Conservation (phyloP, 1,140 invertebrate species). For the Penaeus vannamei region DNA sequence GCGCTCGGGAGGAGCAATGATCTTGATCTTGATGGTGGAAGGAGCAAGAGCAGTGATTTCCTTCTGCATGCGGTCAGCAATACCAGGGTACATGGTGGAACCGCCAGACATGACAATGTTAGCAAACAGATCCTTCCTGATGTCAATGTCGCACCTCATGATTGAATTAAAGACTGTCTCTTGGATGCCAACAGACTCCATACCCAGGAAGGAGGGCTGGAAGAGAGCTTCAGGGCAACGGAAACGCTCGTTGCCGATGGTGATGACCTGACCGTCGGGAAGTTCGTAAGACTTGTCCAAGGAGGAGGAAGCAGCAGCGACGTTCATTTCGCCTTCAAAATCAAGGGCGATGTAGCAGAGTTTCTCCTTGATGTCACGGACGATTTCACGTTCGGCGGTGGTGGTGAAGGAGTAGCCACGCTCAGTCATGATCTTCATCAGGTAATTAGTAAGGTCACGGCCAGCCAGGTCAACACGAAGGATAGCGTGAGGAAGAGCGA, state of each 20-base stretch:
- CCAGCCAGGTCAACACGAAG: conserved; percentile 55
- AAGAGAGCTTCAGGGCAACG: conserved; percentile 88
- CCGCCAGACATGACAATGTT: conserved; percentile 89
- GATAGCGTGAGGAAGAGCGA: conserved; percentile 54
- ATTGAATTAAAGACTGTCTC: conserved; percentile 91
- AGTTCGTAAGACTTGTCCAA: conserved; percentile 83
- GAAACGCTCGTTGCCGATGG: conserved; percentile 86
- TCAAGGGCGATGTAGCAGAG: conserved; percentile 70
- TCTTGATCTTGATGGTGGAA: conserved; percentile 92
- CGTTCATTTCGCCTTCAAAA: too few relatives aligned
- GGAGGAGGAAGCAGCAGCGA: too few relatives aligned
- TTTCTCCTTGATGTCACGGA: conserved; percentile 89
- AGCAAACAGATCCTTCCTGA: conserved; percentile 83
- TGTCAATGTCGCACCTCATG: conserved; percentile 91
- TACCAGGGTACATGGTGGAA: conserved; percentile 86
- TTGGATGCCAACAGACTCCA: conserved; percentile 87
- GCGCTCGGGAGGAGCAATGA: conserved; percentile 92
- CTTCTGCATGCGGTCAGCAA: conserved; percentile 88
- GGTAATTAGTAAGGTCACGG: conserved; percentile 54
- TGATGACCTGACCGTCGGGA: conserved; percentile 87
- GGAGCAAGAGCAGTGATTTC: conserved; percentile 91
- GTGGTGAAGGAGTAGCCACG: conserved; percentile 75
- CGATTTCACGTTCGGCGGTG: conserved; percentile 89
- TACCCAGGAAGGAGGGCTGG: conserved; percentile 85
- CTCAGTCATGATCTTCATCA: conserved; percentile 80